Base-by-base conservation (phyloP, 2,113 vertebrate species). In the Protomyctophum bolini region DNA sequence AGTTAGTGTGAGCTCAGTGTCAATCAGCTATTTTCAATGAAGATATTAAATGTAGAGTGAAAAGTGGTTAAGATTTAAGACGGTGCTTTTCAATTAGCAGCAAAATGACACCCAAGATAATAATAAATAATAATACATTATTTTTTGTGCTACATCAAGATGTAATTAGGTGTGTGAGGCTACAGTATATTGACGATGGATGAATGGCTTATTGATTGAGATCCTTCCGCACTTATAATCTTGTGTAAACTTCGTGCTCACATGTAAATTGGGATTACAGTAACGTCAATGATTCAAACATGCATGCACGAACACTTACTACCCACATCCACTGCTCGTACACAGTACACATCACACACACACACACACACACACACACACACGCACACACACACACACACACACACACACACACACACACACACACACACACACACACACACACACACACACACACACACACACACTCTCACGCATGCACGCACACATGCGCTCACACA, bases 161-260 rank as follows among this genome's bases (percentile, higher is more conserved):
- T 6, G 3, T 58, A 6, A 68, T 50, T 54, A 58, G 62, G 47
- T 7, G 33, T 8, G 29, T 28, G 54, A 70, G 76, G 46, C 76
- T 71, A n/a, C 70, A 33, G 33, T 59, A 41, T 58, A 58, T 78
- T 68, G 71, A 58, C 58, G 60, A 21, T 45, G 58, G 66, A 15
- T 77, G 50, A 58, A 52, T 2, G 41, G 46, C 69, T 72, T 70
- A 68, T 76, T 65, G 50, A 78, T 76, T 29, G 14, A 81, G 51
- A 11, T 72, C 61, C 11, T 41, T 6, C 8, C 15, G 28, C 51
- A 54, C 49, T 63, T 66, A 62, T 70, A 41, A 62, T 82, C 33
- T 48, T 15, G 61, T 62, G 11, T 63, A 45, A 56, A 61, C 66
- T 66, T 63, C 47, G 76, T 52, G 73, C 69, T 54, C 9, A 73